phyloP scores from a whole-genome alignment of 2,888 invertebrate species.

The Tetrapedia diversipes region DNA sequence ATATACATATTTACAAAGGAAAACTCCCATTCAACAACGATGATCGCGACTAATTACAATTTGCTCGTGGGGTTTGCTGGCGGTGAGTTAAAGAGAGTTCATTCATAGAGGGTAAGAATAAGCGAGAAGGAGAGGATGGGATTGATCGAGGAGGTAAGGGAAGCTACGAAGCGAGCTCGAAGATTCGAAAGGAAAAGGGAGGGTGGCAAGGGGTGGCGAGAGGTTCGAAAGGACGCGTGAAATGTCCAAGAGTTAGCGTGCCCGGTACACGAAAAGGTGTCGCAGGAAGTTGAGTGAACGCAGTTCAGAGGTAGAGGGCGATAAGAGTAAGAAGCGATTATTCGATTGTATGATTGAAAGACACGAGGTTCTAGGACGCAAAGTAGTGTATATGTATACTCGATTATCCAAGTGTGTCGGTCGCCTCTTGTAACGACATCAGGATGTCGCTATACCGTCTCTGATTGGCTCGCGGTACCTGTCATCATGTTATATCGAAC shows the following conservation, averaged over 20 bases:
- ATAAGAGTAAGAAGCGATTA: constrained; percentile 67
- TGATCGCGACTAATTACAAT: constrained; percentile 71
- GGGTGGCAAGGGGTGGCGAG: background rate
- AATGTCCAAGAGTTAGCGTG: constrained; percentile 78
- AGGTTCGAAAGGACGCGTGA: constrained; percentile 21
- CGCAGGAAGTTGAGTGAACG: constrained; percentile 32
- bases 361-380: constrained; percentile 74
- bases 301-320: constrained; percentile 43
- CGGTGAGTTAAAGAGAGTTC: constrained; percentile 39
- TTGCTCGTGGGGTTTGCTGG: constrained; percentile 67
- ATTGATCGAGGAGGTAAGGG: constrained; percentile 9
- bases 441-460: constrained; percentile 1
- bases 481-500: background rate
- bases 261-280: constrained; percentile 69
- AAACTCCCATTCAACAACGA: constrained; percentile 76
- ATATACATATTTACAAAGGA: constrained; percentile 80
- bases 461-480: background rate
- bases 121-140: background rate
- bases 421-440: constrained; percentile 36
- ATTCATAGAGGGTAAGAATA: background rate
- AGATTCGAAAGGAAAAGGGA: background rate
- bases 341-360: constrained; percentile 75
- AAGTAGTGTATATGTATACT: constrained; percentile 40
- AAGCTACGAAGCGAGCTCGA: background rate
- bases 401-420: constrained; percentile 34